Percentiles rank a stretch among this genome's conserved stretches.
These are phyloP conservation scores for Gymnarchus niloticus DNA, from an alignment of 2,113 vertebrate genomes.

Conservation along the genomic window DNA sequence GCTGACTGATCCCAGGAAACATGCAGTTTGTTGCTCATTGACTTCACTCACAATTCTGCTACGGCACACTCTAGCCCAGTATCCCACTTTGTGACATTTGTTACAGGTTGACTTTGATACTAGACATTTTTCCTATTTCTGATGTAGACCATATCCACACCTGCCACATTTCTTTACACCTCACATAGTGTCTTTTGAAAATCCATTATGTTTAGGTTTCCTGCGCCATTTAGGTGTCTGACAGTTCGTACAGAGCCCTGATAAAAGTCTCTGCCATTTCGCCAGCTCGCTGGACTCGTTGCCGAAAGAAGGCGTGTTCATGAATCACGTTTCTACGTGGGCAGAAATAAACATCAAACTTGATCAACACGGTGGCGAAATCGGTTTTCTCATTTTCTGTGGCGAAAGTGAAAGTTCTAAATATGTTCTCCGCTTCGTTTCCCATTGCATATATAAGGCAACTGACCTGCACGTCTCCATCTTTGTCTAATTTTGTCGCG, in stretches of 20 bases:
- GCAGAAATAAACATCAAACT: conserved; percentile 6
- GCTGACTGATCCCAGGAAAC: not conserved
- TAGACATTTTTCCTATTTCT: not conserved
- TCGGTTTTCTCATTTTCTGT: conserved; percentile 13
- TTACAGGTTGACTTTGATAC: not conserved
- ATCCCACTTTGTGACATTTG: not conserved
- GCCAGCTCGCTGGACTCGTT: conserved; percentile 2
- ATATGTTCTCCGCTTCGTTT: conserved; percentile 26
- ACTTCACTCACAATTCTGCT: not conserved
- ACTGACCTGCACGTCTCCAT: conserved; percentile 29
- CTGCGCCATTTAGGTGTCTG: no score
- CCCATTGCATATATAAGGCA: conserved; percentile 29
- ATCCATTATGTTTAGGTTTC: conserved; percentile 22
- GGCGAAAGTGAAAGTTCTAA: conserved; percentile 24
- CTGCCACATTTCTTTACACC: conserved; percentile 18
- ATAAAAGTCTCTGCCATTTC: conserved; percentile 20
- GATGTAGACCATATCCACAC: no score
- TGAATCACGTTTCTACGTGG: conserved; percentile 23
- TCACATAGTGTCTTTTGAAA: not conserved
- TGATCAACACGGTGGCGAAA: conserved; percentile 21
- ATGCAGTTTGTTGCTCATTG: not conserved
- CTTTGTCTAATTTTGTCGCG: conserved; percentile 23
- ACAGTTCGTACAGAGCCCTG: conserved; percentile 23
- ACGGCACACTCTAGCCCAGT: not conserved
- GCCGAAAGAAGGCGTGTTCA: conserved; percentile 9